Evolutionary conservation across 2,888 invertebrate genomes (phyloP).

Genomic region (Zaprionus obscuricornis): DNA sequence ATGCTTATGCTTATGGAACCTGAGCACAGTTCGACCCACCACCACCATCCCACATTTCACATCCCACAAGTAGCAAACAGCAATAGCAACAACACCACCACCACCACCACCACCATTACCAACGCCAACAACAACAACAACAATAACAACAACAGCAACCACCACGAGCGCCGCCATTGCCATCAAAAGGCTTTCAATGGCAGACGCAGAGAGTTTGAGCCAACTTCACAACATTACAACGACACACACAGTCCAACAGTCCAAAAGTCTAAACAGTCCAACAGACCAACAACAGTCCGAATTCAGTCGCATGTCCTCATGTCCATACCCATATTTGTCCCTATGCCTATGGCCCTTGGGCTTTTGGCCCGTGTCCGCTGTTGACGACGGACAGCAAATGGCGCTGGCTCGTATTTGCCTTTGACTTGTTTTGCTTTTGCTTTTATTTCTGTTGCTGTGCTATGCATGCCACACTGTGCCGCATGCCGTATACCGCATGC

Average conservation of each 20-base stretch:
- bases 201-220: conserved; percentile 53
- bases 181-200: conserved; percentile 74
- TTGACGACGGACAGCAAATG: conserved; percentile 68
- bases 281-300: conserved; percentile 22
- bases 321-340: conserved; percentile 21
- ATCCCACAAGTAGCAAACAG: background rate
- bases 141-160: conserved; percentile 9
- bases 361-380: conserved; percentile 24
- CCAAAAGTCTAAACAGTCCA: conserved; percentile 24
- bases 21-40: conserved; percentile 24
- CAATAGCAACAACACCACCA: too few species aligned
- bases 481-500: conserved; percentile 10
- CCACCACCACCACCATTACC: conserved; percentile 1
- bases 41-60: conserved; percentile 5
- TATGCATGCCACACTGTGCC: conserved; percentile 11
- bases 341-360: conserved; percentile 29
- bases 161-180: conserved; percentile 36
- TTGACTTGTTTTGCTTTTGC: conserved; percentile 50
- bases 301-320: conserved; percentile 7
- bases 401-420: conserved; percentile 61
- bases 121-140: background rate
- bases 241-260: too few species aligned
- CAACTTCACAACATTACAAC: too few species aligned
- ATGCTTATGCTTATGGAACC: background rate
- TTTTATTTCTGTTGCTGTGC: conserved; percentile 36